Evolutionary conservation across 2,797 vertebrate species (phyloP).

Genomic region (Scolopax bukidnonensis): DNA sequence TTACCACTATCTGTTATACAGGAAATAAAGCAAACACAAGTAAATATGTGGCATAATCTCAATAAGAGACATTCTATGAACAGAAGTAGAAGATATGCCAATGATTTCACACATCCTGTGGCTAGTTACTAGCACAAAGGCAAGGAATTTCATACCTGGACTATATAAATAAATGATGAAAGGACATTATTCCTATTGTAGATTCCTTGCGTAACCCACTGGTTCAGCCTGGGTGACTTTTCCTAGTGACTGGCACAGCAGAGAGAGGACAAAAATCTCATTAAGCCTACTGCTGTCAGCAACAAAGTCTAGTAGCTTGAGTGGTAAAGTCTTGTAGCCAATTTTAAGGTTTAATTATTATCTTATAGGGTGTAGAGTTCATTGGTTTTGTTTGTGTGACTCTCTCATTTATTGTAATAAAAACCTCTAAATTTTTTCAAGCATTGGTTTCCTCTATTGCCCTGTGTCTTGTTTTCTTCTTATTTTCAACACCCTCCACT

Average conservation of each 20-base stretch:
- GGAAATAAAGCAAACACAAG: background rate
- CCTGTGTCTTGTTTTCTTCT: background rate
- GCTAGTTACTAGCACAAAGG: background rate
- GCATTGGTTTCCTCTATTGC: background rate
- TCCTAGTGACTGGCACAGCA: background rate
- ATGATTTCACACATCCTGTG: background rate
- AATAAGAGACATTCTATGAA: background rate
- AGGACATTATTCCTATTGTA: background rate
- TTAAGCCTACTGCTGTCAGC: background rate
- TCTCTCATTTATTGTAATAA: background rate
- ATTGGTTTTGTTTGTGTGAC: background rate
- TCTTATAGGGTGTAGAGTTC: background rate
- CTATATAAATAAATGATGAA: background rate
- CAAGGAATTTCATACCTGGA: background rate
- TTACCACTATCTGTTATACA: accelerated
- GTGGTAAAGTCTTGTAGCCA: background rate
- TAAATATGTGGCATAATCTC: background rate
- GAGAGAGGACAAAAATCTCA: background rate
- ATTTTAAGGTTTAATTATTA: background rate
- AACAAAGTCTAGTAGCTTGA: background rate
- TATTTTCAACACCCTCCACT: background rate
- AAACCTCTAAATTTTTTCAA: background rate
- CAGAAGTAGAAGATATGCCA: background rate
- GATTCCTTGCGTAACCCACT: background rate
- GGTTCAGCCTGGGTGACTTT: background rate